Conservation (phyloP, 2,113 vertebrate species). For the Loxodonta africana region DNA sequence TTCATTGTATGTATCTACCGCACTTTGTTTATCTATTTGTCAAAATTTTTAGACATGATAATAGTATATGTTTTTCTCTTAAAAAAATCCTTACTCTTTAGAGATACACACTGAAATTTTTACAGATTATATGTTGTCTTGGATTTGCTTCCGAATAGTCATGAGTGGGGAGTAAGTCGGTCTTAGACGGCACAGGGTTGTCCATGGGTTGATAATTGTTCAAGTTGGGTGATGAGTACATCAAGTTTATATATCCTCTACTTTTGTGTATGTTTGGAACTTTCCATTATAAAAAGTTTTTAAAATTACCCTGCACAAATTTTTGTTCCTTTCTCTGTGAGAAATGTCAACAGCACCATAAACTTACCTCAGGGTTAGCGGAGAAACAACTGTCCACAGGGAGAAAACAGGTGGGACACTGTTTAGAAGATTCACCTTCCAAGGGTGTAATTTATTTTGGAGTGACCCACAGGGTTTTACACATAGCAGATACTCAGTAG, state of each 20-base stretch:
- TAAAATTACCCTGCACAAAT: background rate
- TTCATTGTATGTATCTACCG: no score
- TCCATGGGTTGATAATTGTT: background rate
- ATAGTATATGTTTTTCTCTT: background rate
- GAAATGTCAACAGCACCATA: background rate
- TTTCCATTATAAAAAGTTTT: background rate
- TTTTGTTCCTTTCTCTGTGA: background rate
- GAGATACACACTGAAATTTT: background rate
- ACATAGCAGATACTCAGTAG: background rate
- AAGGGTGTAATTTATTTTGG: background rate
- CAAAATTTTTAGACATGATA: background rate
- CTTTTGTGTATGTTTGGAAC: background rate
- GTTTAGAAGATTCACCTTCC: background rate
- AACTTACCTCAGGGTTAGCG: background rate
- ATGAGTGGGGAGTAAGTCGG: background rate
- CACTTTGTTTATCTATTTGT: background rate
- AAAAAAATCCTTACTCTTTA: background rate
- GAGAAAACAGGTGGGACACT: background rate
- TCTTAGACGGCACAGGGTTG: background rate
- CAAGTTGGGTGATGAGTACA: background rate
- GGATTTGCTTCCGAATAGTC: constrained; percentile 8
- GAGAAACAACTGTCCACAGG: background rate
- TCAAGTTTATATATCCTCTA: background rate
- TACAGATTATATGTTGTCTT: background rate
- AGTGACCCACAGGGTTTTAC: background rate